These are phyloP conservation scores for Sphaerodactylus townsendi DNA, from an alignment of 2,113 vertebrate species.

Conservation along the genomic window DNA sequence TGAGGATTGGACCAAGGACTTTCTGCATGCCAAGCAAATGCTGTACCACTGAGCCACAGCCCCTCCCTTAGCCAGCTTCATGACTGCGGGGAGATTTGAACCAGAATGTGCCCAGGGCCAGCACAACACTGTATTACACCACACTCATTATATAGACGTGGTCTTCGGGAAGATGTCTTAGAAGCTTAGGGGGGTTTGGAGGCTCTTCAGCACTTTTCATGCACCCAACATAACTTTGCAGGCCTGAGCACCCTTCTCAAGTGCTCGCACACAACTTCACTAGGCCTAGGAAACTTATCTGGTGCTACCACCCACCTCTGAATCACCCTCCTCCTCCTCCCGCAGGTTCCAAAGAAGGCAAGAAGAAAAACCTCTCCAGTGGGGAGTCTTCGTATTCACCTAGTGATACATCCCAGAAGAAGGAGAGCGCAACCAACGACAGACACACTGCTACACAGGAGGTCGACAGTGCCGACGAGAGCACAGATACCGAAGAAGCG, in stretches of 20 bases:
- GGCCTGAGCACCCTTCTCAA: not conserved
- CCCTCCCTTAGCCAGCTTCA: no score
- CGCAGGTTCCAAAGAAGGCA: slow-evolving; percentile 45
- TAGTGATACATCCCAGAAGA: not conserved
- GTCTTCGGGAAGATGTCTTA: no score
- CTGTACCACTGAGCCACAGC: no score
- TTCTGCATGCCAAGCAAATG: no score
- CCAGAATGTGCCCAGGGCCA: no score
- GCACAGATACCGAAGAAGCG: slow-evolving; percentile 34
- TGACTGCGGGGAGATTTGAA: no score
- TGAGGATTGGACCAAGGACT: no score
- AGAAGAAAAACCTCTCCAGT: slow-evolving; percentile 3
- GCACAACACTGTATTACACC: no score
- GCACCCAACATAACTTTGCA: not conserved
- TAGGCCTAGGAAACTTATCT: not conserved
- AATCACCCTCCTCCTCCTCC: not conserved
- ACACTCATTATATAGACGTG: no score
- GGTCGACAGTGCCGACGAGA: slow-evolving; percentile 2
- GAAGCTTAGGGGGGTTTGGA: not conserved
- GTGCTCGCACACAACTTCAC: not conserved
- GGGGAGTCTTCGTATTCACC: not conserved
- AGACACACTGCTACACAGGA: not conserved
- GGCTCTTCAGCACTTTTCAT: not conserved
- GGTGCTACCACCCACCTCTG: not conserved
- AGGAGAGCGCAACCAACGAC: not conserved